phyloP scores from a whole-genome alignment of 1,140 invertebrate species.

The Drosophila biarmipes region DNA sequence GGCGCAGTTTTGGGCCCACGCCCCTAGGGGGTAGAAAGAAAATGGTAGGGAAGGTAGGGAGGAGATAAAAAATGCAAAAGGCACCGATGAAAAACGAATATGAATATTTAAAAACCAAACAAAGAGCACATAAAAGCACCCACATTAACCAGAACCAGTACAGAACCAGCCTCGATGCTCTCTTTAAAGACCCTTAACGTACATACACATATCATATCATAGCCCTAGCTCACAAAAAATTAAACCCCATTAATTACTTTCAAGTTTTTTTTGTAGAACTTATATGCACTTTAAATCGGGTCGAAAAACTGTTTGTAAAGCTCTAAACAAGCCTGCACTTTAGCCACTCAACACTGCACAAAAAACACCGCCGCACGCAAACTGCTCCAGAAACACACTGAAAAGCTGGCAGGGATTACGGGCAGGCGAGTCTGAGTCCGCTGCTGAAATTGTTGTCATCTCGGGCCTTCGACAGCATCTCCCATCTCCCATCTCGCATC shows the following conservation, averaged over 20 bases:
- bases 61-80: conserved; percentile 30
- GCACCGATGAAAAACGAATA: conserved; percentile 24
- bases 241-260: conserved; percentile 1
- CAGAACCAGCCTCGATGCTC: background rate
- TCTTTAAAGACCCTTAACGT: background rate
- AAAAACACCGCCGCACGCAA: conserved; percentile 57
- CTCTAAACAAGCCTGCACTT: conserved; percentile 18
- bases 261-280: background rate
- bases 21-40: conserved; percentile 16
- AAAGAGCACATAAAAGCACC: conserved; percentile 11
- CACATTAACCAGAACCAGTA: background rate
- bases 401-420: conserved; percentile 41
- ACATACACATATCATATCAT: background rate
- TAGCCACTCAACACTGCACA: conserved; percentile 14
- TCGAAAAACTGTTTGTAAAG: conserved; percentile 38
- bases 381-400: conserved; percentile 63
- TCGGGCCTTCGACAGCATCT: conserved; percentile 43
- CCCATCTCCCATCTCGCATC: conserved; percentile 23
- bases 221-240: background rate
- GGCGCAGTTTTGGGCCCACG: conserved; percentile 46
- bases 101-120: conserved; percentile 56
- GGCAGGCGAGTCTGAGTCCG: conserved; percentile 17
- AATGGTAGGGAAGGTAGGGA: background rate
- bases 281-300: background rate
- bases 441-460: conserved; percentile 50